These are phyloP conservation scores for Caerostris extrusa DNA, from an alignment of 1,140 invertebrate species.

Conservation along the genomic window DNA sequence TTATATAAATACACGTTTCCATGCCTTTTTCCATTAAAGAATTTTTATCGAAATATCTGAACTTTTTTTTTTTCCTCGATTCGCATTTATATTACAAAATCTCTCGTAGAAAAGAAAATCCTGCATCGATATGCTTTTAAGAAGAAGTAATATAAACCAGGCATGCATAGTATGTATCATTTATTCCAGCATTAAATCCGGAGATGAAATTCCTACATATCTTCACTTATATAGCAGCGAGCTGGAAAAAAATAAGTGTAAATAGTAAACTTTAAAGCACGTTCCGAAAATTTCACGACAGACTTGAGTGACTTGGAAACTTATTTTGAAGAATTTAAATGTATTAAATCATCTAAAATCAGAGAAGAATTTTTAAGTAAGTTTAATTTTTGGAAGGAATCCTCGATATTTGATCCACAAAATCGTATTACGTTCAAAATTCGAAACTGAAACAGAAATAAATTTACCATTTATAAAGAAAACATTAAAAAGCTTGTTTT, in stretches of 20 bases:
- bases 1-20: neutral
- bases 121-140: neutral
- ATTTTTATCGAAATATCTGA: neutral
- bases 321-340: slow-evolving; percentile 15
- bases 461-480: no score
- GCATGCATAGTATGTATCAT: neutral
- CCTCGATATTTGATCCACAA: neutral
- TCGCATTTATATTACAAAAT: neutral
- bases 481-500: no score
- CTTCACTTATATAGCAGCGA: neutral
- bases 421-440: neutral
- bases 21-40: neutral
- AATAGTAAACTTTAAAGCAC: neutral
- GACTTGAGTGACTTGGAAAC: neutral
- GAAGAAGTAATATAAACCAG: neutral
- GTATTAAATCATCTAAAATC: neutral
- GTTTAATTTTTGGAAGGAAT: neutral
- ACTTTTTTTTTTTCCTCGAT: neutral
- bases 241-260: slow-evolving; percentile 7
- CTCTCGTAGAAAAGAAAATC: neutral
- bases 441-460: neutral
- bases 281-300: neutral
- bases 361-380: neutral
- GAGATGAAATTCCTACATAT: neutral
- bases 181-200: neutral